Percentiles rank a stretch among this genome's conserved stretches.
Evolutionary conservation across 2,797 vertebrate species (phyloP).

Genomic region (Prunella strophiata): DNA sequence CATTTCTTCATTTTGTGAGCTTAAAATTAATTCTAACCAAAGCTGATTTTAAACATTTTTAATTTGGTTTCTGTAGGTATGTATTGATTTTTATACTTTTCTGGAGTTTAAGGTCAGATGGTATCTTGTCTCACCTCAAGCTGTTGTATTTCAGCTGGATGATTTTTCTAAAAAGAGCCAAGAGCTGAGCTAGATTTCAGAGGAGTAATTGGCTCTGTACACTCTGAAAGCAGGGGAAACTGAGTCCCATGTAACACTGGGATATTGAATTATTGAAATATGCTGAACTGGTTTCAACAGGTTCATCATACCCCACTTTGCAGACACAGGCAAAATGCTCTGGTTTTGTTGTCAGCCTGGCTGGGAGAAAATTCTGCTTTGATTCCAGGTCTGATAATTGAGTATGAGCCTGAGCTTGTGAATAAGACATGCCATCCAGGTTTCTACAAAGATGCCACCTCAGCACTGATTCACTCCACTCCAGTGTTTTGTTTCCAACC

Average conservation of each 20-base stretch:
- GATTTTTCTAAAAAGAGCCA: not conserved
- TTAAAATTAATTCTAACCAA: not conserved
- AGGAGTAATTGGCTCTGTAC: not conserved
- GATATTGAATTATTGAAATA: not conserved
- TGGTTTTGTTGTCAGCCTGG: not conserved
- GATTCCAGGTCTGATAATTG: not conserved
- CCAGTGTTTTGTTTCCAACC: slow-evolving; percentile 5
- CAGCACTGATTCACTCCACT: slow-evolving; percentile 45
- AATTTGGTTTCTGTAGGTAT: not conserved
- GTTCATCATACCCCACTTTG: not conserved
- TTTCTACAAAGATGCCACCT: slow-evolving; percentile 30
- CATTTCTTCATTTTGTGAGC: accelerated
- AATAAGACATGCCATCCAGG: not conserved
- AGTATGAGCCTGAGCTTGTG: slow-evolving; percentile 29
- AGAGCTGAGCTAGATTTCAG: not conserved
- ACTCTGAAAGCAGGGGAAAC: not conserved
- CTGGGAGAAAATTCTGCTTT: not conserved
- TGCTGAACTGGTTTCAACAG: not conserved
- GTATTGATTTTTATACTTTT: not conserved
- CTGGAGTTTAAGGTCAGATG: not conserved
- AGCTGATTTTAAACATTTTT: not conserved
- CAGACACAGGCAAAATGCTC: not conserved
- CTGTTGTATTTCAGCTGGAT: slow-evolving; percentile 15
- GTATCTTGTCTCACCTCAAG: not conserved
- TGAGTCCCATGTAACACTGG: not conserved